Evolutionary conservation across 2,797 vertebrate genomes (phyloP).

Genomic region (Carcharodon carcharias): DNA sequence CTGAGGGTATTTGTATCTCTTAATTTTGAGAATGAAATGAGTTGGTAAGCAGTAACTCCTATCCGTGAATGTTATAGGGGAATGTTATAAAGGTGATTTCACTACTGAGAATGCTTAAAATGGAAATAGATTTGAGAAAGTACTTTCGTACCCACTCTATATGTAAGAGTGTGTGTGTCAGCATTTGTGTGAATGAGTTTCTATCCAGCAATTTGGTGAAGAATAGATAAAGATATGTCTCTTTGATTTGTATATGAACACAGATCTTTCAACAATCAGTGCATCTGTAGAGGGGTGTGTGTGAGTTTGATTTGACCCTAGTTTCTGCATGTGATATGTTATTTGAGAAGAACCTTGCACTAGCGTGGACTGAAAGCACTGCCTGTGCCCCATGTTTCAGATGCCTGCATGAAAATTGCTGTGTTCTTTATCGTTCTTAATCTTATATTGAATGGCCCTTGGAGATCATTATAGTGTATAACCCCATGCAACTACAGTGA

Average conservation of each 20-base stretch:
- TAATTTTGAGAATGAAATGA: background rate
- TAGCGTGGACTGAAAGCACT: background rate
- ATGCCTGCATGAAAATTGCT: background rate
- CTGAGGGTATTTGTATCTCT: background rate
- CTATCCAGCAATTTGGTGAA: background rate
- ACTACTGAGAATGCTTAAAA: background rate
- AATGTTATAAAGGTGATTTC: background rate
- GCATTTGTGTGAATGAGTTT: background rate
- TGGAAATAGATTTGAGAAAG: background rate
- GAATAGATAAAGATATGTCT: background rate
- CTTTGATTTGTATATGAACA: conserved; percentile 33
- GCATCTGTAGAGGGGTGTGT: background rate
- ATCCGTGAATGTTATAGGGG: background rate
- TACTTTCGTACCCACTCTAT: background rate
- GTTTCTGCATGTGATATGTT: background rate
- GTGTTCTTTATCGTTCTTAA: background rate
- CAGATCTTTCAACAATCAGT: background rate
- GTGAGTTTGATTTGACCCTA: background rate
- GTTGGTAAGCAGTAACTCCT: background rate
- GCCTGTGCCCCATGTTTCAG: background rate
- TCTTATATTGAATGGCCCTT: background rate
- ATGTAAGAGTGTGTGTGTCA: background rate
- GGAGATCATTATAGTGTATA: background rate
- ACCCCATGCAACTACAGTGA: background rate
- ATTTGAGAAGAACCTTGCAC: background rate